phyloP scores from a whole-genome alignment of 2,888 invertebrate species.

The Invenusta paracnida region DNA sequence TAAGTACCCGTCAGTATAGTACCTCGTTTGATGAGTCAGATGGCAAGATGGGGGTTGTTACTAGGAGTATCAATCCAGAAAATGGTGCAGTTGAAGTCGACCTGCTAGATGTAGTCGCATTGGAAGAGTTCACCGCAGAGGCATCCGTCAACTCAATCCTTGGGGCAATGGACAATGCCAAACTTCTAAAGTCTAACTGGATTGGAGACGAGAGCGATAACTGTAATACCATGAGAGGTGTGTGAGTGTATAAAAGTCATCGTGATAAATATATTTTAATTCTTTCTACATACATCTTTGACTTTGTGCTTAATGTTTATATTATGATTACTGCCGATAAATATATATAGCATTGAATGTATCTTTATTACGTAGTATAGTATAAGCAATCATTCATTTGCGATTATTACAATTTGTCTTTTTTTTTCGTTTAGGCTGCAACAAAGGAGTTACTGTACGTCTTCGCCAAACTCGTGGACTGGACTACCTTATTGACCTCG shows the following conservation, averaged over 20 bases:
- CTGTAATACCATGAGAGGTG: background rate
- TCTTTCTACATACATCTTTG: background rate
- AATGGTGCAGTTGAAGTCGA: background rate
- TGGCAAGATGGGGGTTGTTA: background rate
- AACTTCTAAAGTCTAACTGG: background rate
- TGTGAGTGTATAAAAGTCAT: too few relatives aligned
- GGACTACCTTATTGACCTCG: conserved; percentile 5
- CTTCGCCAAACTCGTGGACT: conserved; percentile 20
- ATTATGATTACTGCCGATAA: background rate
- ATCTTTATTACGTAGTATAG: background rate
- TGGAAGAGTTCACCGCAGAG: background rate
- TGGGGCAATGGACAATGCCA: background rate
- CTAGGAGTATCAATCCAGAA: background rate
- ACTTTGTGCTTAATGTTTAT: background rate
- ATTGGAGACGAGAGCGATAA: background rate
- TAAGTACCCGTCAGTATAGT: background rate
- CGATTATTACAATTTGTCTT: background rate
- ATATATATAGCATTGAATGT: background rate
- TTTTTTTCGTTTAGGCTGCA: background rate
- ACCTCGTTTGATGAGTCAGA: background rate
- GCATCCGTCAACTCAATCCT: background rate
- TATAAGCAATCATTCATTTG: background rate
- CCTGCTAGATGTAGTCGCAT: background rate
- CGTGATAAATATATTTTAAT: too few relatives aligned
- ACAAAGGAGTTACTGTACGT: background rate